phyloP scores from a whole-genome alignment of 1,140 invertebrate species.

The Zaprionus camerounensis region DNA sequence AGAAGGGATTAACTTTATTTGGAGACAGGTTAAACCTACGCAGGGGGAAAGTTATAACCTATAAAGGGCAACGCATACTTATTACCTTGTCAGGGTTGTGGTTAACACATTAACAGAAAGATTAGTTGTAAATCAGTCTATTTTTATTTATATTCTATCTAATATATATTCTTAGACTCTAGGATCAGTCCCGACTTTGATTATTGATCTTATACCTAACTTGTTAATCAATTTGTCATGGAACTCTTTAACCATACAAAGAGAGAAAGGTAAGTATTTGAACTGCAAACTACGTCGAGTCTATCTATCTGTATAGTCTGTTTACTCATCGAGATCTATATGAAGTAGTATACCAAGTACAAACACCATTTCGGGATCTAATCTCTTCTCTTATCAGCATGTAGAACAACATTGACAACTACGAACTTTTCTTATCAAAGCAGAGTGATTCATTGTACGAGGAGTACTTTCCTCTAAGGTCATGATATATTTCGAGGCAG shows the following conservation, averaged over 20 bases:
- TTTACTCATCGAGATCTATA: not conserved
- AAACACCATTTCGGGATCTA: not conserved
- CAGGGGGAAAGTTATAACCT: too few species aligned
- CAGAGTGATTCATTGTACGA: not conserved
- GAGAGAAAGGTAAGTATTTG: too few species aligned
- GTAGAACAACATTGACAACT: not conserved
- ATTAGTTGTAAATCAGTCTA: too few species aligned
- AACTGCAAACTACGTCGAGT: too few species aligned
- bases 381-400: not conserved
- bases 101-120: too few species aligned
- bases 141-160: too few species aligned
- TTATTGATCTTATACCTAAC: too few species aligned
- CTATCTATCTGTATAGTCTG: not conserved
- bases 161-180: not conserved
- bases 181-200: too few species aligned
- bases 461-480: conserved; percentile 1
- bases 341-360: not conserved
- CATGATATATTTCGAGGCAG: not conserved
- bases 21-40: too few species aligned
- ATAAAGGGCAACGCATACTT: too few species aligned
- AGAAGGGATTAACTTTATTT: not conserved
- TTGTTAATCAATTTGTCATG: too few species aligned
- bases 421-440: not conserved
- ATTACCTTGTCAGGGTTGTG: too few species aligned
- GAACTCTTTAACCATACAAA: not conserved